Evolutionary conservation across 1,140 invertebrate species (phyloP).

Genomic region (Xylocopa sonorina): DNA sequence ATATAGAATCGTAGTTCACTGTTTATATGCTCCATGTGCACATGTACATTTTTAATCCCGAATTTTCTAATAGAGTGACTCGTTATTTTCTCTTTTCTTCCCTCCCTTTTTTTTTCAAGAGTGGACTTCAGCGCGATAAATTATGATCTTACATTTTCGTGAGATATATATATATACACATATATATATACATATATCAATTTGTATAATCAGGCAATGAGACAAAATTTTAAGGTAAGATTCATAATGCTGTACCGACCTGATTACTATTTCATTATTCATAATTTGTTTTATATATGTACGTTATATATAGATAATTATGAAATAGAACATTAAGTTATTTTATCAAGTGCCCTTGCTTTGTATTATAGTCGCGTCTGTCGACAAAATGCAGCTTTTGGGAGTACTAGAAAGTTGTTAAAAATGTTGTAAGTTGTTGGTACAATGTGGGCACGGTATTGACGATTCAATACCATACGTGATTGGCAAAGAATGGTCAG

Average conservation of each 20-base stretch:
- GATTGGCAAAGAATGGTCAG: slow-evolving; percentile 75
- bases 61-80: slow-evolving; percentile 51
- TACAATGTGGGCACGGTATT: slow-evolving; percentile 73
- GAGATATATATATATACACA: no score
- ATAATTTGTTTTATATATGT: slow-evolving; percentile 81
- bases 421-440: slow-evolving; percentile 77
- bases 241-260: slow-evolving; percentile 75
- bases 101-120: slow-evolving; percentile 34
- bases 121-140: slow-evolving; percentile 49
- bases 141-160: slow-evolving; percentile 55
- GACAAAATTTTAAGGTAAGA: slow-evolving; percentile 70
- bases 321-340: slow-evolving; percentile 82
- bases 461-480: slow-evolving; percentile 71
- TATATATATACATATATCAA: slow-evolving; percentile 53
- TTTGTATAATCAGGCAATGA: slow-evolving; percentile 61
- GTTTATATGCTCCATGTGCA: slow-evolving; percentile 48
- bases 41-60: slow-evolving; percentile 56
- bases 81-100: slow-evolving; percentile 33
- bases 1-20: slow-evolving; percentile 59
- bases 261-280: slow-evolving; percentile 80
- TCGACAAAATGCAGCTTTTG: slow-evolving; percentile 79
- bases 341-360: slow-evolving; percentile 83
- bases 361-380: slow-evolving; percentile 81
- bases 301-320: slow-evolving; percentile 81
- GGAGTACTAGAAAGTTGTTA: slow-evolving; percentile 73